phyloP scores from a whole-genome alignment of 2,888 invertebrate species.

The Germaria angustata region DNA sequence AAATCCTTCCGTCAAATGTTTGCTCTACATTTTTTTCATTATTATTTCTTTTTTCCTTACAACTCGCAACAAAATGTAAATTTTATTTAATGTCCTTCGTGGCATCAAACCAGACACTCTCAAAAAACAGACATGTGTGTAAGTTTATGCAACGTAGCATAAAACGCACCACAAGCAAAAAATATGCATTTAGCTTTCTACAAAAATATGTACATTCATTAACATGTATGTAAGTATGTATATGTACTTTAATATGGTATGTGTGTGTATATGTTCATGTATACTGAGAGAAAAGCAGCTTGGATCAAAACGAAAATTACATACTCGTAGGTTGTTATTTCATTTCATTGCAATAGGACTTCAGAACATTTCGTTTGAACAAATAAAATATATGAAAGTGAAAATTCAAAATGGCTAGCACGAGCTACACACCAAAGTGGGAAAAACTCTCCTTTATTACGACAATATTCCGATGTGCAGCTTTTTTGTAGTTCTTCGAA shows the following conservation, averaged over 20 bases:
- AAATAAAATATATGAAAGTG: no score
- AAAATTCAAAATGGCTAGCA: no score
- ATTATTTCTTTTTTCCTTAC: conserved; percentile 33
- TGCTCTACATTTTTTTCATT: conserved; percentile 49
- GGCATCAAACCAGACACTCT: conserved; percentile 40
- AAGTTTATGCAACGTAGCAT: neutral
- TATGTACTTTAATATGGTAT: no score
- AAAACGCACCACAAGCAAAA: neutral
- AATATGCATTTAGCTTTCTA: conserved; percentile 11
- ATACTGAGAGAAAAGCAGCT: conserved; percentile 37
- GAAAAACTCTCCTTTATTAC: no score
- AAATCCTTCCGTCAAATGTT: conserved; percentile 57
- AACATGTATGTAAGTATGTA: no score
- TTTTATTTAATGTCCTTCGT: conserved; percentile 68
- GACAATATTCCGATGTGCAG: no score
- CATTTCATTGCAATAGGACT: no score
- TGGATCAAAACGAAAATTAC: no score
- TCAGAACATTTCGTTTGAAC: no score
- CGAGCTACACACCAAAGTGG: no score
- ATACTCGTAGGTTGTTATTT: no score
- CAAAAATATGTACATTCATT: conserved; percentile 14
- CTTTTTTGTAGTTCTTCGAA: no score
- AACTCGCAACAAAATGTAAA: conserved; percentile 68
- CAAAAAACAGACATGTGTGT: neutral
- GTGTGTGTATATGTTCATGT: neutral